phyloP scores from a whole-genome alignment of 2,888 invertebrate species.

The Eudasyphora cyanicolor region DNA sequence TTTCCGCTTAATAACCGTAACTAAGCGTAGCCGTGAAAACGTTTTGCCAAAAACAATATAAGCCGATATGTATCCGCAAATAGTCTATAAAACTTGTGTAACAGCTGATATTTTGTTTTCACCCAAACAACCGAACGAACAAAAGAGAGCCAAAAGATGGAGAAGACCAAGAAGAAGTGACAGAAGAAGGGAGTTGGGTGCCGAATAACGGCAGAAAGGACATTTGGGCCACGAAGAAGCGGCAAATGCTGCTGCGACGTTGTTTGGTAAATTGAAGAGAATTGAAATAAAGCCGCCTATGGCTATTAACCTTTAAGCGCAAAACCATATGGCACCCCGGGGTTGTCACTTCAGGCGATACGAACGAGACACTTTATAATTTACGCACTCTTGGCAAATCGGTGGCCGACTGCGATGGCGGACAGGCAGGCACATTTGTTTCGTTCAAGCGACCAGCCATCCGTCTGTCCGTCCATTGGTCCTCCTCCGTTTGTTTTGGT shows the following conservation, averaged over 20 bases:
- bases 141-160: slow-evolving; percentile 5
- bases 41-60: background rate
- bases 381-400: slow-evolving; percentile 52
- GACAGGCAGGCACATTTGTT: slow-evolving; percentile 10
- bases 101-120: slow-evolving; percentile 43
- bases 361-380: slow-evolving; percentile 54
- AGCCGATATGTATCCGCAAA: slow-evolving; percentile 11
- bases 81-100: slow-evolving; percentile 19
- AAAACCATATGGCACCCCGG: slow-evolving; percentile 59
- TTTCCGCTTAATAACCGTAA: slow-evolving; percentile 23
- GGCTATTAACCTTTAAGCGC: slow-evolving; percentile 54
- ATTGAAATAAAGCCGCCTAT: slow-evolving; percentile 53
- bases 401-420: slow-evolving; percentile 37
- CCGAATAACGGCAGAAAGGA: background rate
- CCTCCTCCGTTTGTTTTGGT: background rate
- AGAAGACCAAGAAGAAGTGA: slow-evolving; percentile 23
- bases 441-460: background rate
- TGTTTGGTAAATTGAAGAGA: slow-evolving; percentile 25
- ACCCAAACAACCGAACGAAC: slow-evolving; percentile 14
- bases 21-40: slow-evolving; percentile 19
- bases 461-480: background rate
- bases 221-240: background rate
- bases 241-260: background rate
- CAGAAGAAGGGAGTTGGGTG: background rate
- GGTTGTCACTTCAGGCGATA: slow-evolving; percentile 60